Evolutionary conservation across 2,113 vertebrate species (phyloP), one percentile per base, ranked within the genome.

Genomic region (Ictalurus furcatus): DNA sequence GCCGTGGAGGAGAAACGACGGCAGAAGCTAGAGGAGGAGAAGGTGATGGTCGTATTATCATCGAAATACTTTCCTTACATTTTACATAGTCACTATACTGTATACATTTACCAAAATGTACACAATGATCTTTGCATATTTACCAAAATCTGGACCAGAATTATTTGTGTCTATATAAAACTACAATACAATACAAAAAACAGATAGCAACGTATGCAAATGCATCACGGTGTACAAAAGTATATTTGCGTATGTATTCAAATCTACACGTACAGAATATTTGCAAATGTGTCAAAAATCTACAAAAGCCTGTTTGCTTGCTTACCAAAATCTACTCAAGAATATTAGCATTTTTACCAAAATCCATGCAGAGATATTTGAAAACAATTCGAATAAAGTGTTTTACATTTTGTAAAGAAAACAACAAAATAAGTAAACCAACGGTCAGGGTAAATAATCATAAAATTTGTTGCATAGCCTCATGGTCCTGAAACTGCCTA

Each of bases 1-100:
- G 97, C 98, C 0, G 98, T 99, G 89, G 98, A 99, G 92, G 98
- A 99, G 90, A 99, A 99, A 89, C 94, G 98, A 58, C 96, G 96
- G 40, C 97, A 97, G 93, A 97, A 96, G 59, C 88, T 97, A 9
- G 97, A 98, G 91, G 98, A 99, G 85, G 98, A 99, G 86, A 97
- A 97, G 95, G 98, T 98, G 92, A 91, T 85, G 61, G 13, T 40
- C 2, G 14, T 56, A 80, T 8, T 63, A 30, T 21, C 80, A 34
- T 14, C 80, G 23, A 40, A 71, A 25, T 11, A 67, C 44, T 34
- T 23, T 14, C 14, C 40, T 14, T 40, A 17, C 74, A 8, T 44
- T 65, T n/a, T 17, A 67, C 28, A 30, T 54, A 37, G 30, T 37
- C 69, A 8, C 69, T 9, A 37, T 37, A 37, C 34, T 9, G 17